These are phyloP conservation scores for Thinocorus orbignyianus DNA, from an alignment of 2,113 vertebrate species.

Conservation along the genomic window DNA sequence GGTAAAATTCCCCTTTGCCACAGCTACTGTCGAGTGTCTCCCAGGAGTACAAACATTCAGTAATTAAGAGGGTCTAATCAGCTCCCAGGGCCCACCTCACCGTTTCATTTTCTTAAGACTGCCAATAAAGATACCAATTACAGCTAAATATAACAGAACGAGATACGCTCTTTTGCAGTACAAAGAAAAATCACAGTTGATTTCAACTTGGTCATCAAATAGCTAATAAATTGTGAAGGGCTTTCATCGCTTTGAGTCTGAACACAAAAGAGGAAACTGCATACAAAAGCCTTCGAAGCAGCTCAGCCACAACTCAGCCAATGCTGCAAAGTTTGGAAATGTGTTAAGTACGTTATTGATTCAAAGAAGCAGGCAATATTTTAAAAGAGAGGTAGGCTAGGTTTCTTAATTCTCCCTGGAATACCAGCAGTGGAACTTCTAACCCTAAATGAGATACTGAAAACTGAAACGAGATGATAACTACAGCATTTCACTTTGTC, in stretches of 20 bases:
- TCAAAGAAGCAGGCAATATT: not conserved
- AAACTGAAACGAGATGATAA: not conserved
- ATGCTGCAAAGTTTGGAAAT: not conserved
- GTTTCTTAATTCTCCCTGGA: not conserved
- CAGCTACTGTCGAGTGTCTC: not conserved
- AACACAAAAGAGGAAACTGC: not conserved
- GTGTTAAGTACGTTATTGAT: not conserved
- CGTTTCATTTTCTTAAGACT: conserved; percentile 7
- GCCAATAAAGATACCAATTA: conserved; percentile 39
- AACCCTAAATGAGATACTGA: not conserved
- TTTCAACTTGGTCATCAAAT: conserved; percentile 14
- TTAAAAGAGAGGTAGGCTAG: accelerated
- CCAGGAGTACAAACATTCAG: not conserved
- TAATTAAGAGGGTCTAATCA: conserved; percentile 24
- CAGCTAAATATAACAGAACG: conserved; percentile 18
- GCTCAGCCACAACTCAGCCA: not conserved
- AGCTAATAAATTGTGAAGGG: conserved; percentile 7
- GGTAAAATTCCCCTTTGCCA: not conserved
- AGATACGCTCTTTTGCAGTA: not conserved
- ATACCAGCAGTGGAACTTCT: not conserved
- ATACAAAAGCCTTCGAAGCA: not conserved
- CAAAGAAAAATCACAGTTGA: conserved; percentile 6
- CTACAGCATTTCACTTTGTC: not conserved
- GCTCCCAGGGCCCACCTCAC: conserved; percentile 35
- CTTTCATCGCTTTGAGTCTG: not conserved